Evolutionary conservation across 37 sponge, comb jelly and placozoan genomes (phyloP).

Genomic region (Cliona cf. orientalis): DNA sequence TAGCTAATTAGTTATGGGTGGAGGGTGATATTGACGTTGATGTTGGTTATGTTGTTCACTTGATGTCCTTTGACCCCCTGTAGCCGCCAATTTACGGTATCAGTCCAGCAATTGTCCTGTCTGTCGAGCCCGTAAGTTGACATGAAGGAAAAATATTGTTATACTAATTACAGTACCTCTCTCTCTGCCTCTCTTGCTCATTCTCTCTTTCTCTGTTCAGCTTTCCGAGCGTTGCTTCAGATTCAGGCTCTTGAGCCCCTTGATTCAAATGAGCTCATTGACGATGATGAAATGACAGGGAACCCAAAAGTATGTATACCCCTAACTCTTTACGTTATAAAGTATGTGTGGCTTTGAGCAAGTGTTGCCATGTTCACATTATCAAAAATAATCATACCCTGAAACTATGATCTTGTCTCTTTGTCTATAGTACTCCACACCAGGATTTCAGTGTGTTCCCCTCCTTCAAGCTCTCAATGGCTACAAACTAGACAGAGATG

Average conservation of each 20-base stretch:
- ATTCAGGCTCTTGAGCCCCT: constrained; percentile 63
- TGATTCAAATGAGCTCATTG: constrained; percentile 3
- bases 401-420: background rate
- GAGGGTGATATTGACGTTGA: too few species aligned
- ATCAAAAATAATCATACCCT: background rate
- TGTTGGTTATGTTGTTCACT: background rate
- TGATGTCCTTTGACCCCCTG: background rate
- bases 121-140: constrained; percentile 83
- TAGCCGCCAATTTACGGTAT: constrained; percentile 76
- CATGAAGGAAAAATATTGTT: background rate
- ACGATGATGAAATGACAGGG: constrained; percentile 52
- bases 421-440: constrained; percentile 22
- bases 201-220: constrained; percentile 10
- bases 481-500: constrained; percentile 39
- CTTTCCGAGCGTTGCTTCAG: constrained; percentile 79
- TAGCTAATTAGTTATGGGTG: too few species aligned
- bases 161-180: background rate
- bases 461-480: constrained; percentile 65
- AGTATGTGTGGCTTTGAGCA: background rate
- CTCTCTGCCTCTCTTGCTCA: background rate
- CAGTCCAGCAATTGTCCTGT: constrained; percentile 90
- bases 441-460: constrained; percentile 33
- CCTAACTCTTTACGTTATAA: background rate
- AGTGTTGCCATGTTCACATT: background rate
- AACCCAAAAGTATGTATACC: constrained; percentile 51